Evolutionary conservation across 2,113 vertebrate genomes (phyloP).

Genomic region (Corynorhinus townsendii): DNA sequence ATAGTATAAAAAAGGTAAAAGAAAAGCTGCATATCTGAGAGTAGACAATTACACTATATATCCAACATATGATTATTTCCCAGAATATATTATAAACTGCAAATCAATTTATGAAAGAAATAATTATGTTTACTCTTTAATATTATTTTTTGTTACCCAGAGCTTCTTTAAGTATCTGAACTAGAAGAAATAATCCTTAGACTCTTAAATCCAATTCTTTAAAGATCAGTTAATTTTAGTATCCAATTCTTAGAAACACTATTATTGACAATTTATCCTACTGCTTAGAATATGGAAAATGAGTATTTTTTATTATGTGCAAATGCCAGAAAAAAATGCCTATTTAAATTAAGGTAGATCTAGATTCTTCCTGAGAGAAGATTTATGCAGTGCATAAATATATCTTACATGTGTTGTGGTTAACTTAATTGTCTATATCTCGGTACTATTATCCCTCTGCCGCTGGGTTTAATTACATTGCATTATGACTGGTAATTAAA

Average conservation of each 20-base stretch:
- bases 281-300: not conserved
- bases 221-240: not conserved
- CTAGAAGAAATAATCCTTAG: not conserved
- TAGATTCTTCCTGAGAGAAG: slow-evolving; percentile 30
- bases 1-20: not conserved
- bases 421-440: slow-evolving; percentile 62
- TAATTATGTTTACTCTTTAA: not conserved
- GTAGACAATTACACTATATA: not conserved
- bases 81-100: not conserved
- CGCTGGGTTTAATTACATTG: slow-evolving; percentile 45
- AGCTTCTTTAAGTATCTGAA: not conserved
- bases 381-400: slow-evolving; percentile 46
- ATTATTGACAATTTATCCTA: not conserved
- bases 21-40: not conserved
- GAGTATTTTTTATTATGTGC: not conserved
- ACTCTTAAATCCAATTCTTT: not conserved
- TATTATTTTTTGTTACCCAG: not conserved
- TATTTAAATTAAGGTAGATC: slow-evolving; percentile 27
- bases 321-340: slow-evolving; percentile 23
- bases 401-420: slow-evolving; percentile 46
- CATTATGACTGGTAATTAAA: slow-evolving; percentile 59
- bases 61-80: not conserved
- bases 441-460: not conserved
- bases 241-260: not conserved
- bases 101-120: not conserved